phyloP scores from a whole-genome alignment of 2,797 vertebrate species.

The Sternarchorhynchus goeldii region DNA sequence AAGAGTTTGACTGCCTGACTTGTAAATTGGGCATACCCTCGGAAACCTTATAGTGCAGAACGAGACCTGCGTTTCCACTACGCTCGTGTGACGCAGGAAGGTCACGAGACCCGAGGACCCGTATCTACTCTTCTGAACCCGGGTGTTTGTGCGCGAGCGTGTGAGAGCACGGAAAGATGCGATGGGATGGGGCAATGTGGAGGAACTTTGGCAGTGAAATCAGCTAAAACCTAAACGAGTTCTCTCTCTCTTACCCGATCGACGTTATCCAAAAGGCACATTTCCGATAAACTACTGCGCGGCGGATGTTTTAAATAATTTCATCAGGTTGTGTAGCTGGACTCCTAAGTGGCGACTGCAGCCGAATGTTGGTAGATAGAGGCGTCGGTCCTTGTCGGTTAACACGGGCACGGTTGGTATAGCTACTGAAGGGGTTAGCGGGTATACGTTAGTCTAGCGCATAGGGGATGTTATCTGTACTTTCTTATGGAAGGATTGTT shows the following conservation, averaged over 20 bases:
- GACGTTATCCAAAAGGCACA: neutral
- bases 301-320: slow-evolving; percentile 27
- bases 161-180: slow-evolving; percentile 43
- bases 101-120: slow-evolving; percentile 47
- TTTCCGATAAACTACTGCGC: neutral
- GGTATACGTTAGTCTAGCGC: slow-evolving; percentile 66
- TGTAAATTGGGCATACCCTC: too few relatives aligned
- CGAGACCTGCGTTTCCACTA: slow-evolving; percentile 34
- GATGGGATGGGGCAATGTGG: slow-evolving; percentile 41
- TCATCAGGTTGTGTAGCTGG: too few relatives aligned
- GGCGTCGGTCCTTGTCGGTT: slow-evolving; percentile 5
- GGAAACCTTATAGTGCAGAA: too few relatives aligned
- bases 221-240: slow-evolving; percentile 39
- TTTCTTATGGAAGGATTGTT: slow-evolving; percentile 94
- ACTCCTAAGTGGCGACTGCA: slow-evolving; percentile 29
- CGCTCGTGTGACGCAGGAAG: slow-evolving; percentile 30
- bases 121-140: slow-evolving; percentile 35
- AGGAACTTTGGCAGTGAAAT: slow-evolving; percentile 35
- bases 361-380: slow-evolving; percentile 47
- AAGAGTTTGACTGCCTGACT: neutral
- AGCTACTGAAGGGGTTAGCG: slow-evolving; percentile 54
- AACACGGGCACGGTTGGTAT: slow-evolving; percentile 61
- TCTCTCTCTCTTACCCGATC: neutral
- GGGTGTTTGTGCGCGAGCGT: slow-evolving; percentile 24
- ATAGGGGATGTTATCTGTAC: slow-evolving; percentile 91